Conservation (phyloP, 2,797 vertebrate genomes). For the Monodelphis domestica region DNA sequence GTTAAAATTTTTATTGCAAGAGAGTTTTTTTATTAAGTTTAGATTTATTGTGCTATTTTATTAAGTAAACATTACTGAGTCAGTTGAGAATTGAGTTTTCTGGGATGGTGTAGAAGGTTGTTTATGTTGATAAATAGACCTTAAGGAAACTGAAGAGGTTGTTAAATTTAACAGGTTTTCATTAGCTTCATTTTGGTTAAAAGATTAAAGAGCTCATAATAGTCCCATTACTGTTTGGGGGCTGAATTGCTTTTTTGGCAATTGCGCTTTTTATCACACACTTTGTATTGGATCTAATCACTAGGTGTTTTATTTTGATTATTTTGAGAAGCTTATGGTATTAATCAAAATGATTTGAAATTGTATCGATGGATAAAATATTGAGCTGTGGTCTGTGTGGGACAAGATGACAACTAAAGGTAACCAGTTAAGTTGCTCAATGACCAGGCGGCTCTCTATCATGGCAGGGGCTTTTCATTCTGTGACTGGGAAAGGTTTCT, state of each 20-base stretch:
- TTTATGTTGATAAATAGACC: conserved; percentile 25
- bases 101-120: background rate
- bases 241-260: background rate
- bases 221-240: background rate
- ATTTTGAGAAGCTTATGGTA: background rate
- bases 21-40: conserved; percentile 44
- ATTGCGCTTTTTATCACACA: background rate
- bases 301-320: background rate
- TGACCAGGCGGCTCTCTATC: background rate
- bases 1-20: conserved; percentile 15
- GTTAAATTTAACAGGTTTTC: background rate
- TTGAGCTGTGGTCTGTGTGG: background rate
- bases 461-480: background rate
- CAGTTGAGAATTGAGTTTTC: conserved; percentile 45
- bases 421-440: background rate
- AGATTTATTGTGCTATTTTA: conserved; percentile 49
- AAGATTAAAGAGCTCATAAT: background rate
- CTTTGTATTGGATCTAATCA: background rate
- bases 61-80: conserved; percentile 21
- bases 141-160: background rate
- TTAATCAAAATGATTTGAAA: background rate
- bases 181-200: conserved; percentile 4
- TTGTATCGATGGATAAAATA: background rate
- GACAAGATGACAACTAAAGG: fast-evolving
- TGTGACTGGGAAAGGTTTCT: background rate